Evolutionary conservation across 2,113 vertebrate genomes (phyloP).

Genomic region (Eudyptes chrysolophus): DNA sequence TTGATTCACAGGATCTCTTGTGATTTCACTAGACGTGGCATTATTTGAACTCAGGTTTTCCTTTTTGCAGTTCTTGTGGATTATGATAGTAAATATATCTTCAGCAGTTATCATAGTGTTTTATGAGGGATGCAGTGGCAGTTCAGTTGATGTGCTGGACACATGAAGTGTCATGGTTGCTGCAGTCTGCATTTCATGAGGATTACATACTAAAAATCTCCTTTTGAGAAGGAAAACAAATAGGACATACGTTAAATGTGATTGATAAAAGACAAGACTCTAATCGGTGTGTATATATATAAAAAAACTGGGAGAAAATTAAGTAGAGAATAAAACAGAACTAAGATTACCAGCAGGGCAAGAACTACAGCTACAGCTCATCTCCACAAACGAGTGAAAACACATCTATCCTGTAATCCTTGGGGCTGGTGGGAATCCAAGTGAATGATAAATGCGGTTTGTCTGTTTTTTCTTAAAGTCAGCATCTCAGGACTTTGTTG

Average conservation of each 20-base stretch:
- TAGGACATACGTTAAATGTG: neutral
- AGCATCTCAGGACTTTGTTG: conserved; percentile 19
- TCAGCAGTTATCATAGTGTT: neutral
- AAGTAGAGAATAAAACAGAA: neutral
- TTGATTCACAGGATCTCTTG: neutral
- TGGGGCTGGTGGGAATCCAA: neutral
- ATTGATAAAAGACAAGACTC: neutral
- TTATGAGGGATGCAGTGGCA: neutral
- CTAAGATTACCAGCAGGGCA: neutral
- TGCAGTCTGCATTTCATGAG: neutral
- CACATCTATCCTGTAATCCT: neutral
- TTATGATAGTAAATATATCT: neutral
- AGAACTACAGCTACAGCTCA: neutral
- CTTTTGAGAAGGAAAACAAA: neutral
- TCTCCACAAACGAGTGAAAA: neutral
- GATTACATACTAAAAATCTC: neutral
- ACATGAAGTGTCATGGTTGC: neutral
- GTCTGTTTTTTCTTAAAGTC: conserved; percentile 36
- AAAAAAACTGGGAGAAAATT: neutral
- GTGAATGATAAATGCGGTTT: conserved; percentile 24
- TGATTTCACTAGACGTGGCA: neutral
- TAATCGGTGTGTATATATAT: neutral
- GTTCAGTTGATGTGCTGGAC: neutral
- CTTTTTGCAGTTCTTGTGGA: neutral
- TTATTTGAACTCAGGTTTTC: neutral